phyloP scores from a whole-genome alignment of 2,113 vertebrate species.

The Ammospiza nelsoni region DNA sequence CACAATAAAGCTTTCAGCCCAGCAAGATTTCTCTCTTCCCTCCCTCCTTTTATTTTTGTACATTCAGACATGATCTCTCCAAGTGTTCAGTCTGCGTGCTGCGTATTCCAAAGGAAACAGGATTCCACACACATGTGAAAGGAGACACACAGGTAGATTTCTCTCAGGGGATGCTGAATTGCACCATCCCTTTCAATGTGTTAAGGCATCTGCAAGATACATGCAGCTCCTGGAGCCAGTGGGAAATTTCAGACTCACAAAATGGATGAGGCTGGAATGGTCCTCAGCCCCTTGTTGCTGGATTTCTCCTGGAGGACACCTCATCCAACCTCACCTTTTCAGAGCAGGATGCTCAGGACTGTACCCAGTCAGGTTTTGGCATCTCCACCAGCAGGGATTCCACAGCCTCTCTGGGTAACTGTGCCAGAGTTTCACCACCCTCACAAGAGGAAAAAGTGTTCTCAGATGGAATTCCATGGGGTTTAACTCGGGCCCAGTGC shows the following conservation, averaged over 20 bases:
- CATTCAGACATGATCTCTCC: background rate
- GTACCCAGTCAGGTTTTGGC: background rate
- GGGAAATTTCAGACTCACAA: background rate
- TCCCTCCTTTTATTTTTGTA: background rate
- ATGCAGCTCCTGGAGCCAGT: background rate
- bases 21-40: background rate
- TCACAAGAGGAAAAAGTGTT: background rate
- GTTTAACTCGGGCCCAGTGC: background rate
- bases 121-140: background rate
- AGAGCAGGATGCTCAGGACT: background rate
- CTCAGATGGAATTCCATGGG: background rate
- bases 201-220: background rate
- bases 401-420: background rate
- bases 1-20: background rate
- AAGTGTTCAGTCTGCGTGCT: background rate
- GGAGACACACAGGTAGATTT: background rate
- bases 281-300: background rate
- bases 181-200: background rate
- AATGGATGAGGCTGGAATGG: background rate
- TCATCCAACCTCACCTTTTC: background rate
- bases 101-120: background rate
- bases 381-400: background rate
- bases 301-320: background rate
- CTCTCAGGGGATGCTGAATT: background rate
- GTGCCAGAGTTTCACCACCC: background rate